Percentiles rank a stretch among this genome's conserved stretches.
These are phyloP conservation scores for Chironomus striatipennis DNA, from an alignment of 1,140 invertebrate genomes.

Conservation along the genomic window DNA sequence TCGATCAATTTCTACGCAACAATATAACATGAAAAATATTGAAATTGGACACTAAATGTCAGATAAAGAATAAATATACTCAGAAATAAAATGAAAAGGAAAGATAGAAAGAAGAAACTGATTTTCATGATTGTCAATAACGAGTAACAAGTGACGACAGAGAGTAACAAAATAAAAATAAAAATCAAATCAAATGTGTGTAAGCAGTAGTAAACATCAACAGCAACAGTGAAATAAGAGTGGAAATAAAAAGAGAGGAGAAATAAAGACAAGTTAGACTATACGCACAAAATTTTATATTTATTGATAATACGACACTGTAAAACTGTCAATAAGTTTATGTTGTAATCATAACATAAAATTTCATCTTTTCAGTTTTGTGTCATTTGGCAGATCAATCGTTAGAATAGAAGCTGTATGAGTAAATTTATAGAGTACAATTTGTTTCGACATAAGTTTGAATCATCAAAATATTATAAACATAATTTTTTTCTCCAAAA, in stretches of 20 bases:
- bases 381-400: neutral
- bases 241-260: too few relatives aligned
- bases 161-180: neutral
- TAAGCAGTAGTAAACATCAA: neutral
- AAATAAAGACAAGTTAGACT: too few relatives aligned
- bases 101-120: neutral
- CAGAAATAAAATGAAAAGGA: neutral
- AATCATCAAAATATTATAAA: slow-evolving; percentile 15
- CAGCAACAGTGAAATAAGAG: neutral
- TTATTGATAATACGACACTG: slow-evolving; percentile 2
- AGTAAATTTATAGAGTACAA: neutral
- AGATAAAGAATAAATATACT: neutral
- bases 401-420: neutral
- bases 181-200: neutral
- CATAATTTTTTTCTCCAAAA: neutral
- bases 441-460: neutral
- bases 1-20: neutral
- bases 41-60: slow-evolving; percentile 7
- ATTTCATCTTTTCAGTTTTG: neutral
- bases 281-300: too few relatives aligned
- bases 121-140: neutral
- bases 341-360: slow-evolving; percentile 14
- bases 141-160: slow-evolving; percentile 6
- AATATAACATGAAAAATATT: neutral
- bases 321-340: slow-evolving; percentile 3